Conservation (phyloP, 2,113 vertebrate species). For the Serilophus lunatus region DNA sequence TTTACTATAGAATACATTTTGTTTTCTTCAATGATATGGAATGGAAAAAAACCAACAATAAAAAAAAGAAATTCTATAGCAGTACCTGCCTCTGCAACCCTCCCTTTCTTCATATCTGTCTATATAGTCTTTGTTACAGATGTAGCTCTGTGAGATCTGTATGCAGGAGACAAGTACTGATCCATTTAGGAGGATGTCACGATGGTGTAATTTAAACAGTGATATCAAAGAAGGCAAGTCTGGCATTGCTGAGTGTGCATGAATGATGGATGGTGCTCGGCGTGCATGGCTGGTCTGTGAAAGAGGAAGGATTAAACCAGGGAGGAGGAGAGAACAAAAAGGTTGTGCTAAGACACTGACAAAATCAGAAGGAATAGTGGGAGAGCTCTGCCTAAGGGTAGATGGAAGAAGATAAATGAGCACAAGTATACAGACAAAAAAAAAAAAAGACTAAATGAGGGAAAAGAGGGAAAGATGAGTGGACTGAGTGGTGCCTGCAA, state of each 20-base stretch:
- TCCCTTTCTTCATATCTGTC: not conserved
- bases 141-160: not conserved
- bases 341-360: not conserved
- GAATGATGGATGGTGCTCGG: not conserved
- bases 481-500: not conserved
- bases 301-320: not conserved
- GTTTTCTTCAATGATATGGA: not conserved
- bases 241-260: not conserved
- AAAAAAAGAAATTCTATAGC: not conserved
- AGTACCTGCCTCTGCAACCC: not conserved
- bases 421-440: not conserved
- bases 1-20: not conserved
- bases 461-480: not conserved
- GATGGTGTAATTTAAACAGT: not conserved
- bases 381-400: not conserved
- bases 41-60: too few relatives aligned
- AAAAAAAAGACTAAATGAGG: not conserved
- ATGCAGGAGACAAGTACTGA: not conserved
- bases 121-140: fast-evolving
- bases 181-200: not conserved
- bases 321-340: not conserved
- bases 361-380: not conserved
- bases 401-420: not conserved
- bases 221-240: not conserved
- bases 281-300: not conserved